Conservation (phyloP, 2,888 invertebrate genomes). For the Brachypalpus laphriformis region DNA sequence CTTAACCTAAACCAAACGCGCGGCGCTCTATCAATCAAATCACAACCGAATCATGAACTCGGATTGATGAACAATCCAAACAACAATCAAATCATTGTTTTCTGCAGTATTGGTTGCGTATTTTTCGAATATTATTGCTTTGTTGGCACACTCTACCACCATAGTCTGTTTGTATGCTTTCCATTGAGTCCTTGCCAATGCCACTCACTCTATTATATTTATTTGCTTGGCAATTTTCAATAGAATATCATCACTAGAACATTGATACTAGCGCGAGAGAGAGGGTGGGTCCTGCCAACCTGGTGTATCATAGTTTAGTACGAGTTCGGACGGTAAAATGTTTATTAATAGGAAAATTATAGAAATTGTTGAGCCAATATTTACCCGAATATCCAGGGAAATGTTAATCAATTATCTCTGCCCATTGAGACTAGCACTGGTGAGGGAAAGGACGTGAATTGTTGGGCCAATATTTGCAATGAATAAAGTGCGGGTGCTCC, state of each 20-base stretch:
- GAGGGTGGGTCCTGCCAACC: not conserved
- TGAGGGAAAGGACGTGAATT: not conserved
- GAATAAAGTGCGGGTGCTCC: conserved; percentile 1
- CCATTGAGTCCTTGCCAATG: conserved; percentile 1
- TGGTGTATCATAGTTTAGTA: not conserved
- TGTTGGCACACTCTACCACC: not conserved
- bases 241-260: conserved; percentile 13
- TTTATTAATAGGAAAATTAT: conserved; percentile 60
- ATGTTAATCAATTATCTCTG: conserved; percentile 66
- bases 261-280: not conserved
- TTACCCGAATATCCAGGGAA: conserved; percentile 49
- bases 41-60: conserved; percentile 32
- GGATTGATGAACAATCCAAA: conserved; percentile 46
- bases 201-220: conserved; percentile 44
- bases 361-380: conserved; percentile 67
- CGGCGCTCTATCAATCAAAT: conserved; percentile 25
- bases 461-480: conserved; percentile 12
- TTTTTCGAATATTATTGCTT: conserved; percentile 29
- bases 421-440: conserved; percentile 3
- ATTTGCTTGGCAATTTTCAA: conserved; percentile 57
- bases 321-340: conserved; percentile 11
- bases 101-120: conserved; percentile 8
- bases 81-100: conserved; percentile 56
- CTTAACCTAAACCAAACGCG: too few species aligned
- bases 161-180: not conserved